Base-by-base conservation (phyloP, 2,888 invertebrate genomes). In the Acronicta alni region DNA sequence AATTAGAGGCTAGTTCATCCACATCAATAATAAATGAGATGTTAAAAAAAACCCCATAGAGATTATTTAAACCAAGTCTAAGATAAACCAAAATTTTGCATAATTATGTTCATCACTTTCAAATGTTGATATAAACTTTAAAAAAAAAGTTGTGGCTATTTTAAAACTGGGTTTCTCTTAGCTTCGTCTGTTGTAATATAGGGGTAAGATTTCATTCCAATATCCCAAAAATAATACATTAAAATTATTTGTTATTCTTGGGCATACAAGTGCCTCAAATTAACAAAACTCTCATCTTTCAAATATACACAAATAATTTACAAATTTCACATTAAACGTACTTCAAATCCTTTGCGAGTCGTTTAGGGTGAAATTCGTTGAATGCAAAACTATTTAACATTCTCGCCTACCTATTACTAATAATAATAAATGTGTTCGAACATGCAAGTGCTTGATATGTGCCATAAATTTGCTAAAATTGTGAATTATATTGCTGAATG, bases 381-480 rank as follows among this genome's bases (percentile, higher is more conserved):
- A 57, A 51, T 17, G 30, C 17, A 38, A 56, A 46, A 49, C 18
- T 30, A 12, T 18, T 17, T 38, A 37, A 43, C 2, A 3, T 18
- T 30, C 47, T 48, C 59, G 49, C 60, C 53, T 72, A 66, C 48
- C 63, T 64, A 71, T 73, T 35, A n/a, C n/a, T n/a, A 72, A 49
- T 57, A 57, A 49, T 55, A 75, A 64, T 67, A 72, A 75, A 72
- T 58, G 64, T 69, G 61, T 75, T 69, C 55, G 81, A 80, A 81
- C 86, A 82, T 87, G 85, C 86, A 80, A 67, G 86, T 88, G 86
- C 87, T 81, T 85, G 87, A 88, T 88, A 88, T 87, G 89, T 88
- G 87, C 85, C 58, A 61, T 57, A 65, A 69, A 77, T 72, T 71
- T 70, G 57, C 66, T 72, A 71, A 75, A 75, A 73, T 57, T 61